Base-by-base conservation (phyloP, 2,888 invertebrate genomes). In the Nemapogon koenigi region DNA sequence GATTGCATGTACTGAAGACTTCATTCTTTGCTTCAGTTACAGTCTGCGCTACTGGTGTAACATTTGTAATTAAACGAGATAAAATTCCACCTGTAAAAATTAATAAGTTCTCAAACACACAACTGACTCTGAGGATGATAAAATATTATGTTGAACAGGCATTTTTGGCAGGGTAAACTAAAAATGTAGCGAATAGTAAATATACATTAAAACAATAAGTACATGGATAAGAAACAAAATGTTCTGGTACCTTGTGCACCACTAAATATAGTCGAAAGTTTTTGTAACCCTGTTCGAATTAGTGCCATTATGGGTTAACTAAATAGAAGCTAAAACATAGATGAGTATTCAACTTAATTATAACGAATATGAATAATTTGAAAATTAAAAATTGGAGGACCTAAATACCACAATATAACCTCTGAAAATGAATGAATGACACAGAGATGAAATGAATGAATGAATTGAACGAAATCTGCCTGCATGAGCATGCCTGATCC, bases 1-100 rank as follows among this genome's bases (percentile, higher is more conserved):
- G 65, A 50, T 90, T 89, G 27, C 90, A 85, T 43, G 83, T 82
- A 6, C 73, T 60, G 43, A 87, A 80, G 3, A 88, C 78, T 40
- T 82, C 85, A 39, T 69, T 67, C 2, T 66, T 57, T 13, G 39
- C 38, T 36, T 43, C 17, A 3, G 61, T 60, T 45, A 69, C 57
- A 8, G 51, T 40, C 2, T 50, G 47, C 6, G 57, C 42, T 27
- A 48, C 35, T 10, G 63, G 57, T 14, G 58, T 55, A 41, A 64
- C 41, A 37, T 57, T 65, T 36, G 62, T 65, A 10, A 64, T 44
- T 16, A 68, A 64, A 60, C 72, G 62, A 30, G 76, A 68, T 31
- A 76, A 28, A 25, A 75, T 48, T 2, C 69, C 67, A 16, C 63
- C 76, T 76, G 54, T 37, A 64, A 62, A 10, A 26, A 37, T 3